phyloP scores from a whole-genome alignment of 2,113 vertebrate species.

The Mastomys coucha region DNA sequence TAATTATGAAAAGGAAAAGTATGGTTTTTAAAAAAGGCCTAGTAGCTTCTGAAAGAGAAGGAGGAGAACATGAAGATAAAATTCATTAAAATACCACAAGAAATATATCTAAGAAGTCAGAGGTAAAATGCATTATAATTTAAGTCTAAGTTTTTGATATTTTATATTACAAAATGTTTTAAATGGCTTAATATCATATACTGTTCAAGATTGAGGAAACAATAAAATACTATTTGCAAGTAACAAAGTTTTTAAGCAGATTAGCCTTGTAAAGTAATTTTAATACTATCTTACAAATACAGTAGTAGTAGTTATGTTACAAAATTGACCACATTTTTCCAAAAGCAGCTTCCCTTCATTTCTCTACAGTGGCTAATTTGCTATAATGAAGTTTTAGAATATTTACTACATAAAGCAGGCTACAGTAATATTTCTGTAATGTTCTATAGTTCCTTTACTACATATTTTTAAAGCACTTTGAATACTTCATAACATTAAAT shows the following conservation, averaged over 20 bases:
- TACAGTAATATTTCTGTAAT: slow-evolving; percentile 38
- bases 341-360: slow-evolving; percentile 42
- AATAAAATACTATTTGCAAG: slow-evolving; percentile 43
- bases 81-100: slow-evolving; percentile 41
- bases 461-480: slow-evolving; percentile 38
- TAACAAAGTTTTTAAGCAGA: slow-evolving; percentile 42
- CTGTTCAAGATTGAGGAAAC: slow-evolving; percentile 61
- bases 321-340: slow-evolving; percentile 46
- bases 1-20: slow-evolving; percentile 49
- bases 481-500: slow-evolving; percentile 6
- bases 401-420: slow-evolving; percentile 50
- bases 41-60: neutral
- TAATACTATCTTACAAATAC: slow-evolving; percentile 42
- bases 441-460: neutral
- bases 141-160: slow-evolving; percentile 54
- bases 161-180: slow-evolving; percentile 35
- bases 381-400: slow-evolving; percentile 30
- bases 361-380: slow-evolving; percentile 41
- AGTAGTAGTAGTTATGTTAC: slow-evolving; percentile 8
- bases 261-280: neutral
- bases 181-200: slow-evolving; percentile 48
- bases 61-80: neutral
- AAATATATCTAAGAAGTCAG: slow-evolving; percentile 28
- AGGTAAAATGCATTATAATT: slow-evolving; percentile 56
- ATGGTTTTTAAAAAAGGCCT: neutral